Conservation (phyloP, 2,888 invertebrate genomes). For the Tigriopus californicus region DNA sequence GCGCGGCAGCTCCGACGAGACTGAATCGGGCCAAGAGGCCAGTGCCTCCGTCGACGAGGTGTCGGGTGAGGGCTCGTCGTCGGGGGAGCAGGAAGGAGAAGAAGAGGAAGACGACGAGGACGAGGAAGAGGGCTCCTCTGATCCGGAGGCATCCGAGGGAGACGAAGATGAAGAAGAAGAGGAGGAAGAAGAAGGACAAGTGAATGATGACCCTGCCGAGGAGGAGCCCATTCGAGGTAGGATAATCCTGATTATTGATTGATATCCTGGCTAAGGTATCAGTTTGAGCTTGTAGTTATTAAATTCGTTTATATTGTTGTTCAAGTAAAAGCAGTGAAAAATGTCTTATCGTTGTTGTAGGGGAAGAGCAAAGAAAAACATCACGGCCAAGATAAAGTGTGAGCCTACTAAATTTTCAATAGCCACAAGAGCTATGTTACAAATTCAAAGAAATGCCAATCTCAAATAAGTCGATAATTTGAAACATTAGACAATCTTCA, state of each 20-base stretch:
- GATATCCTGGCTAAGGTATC: too few species aligned
- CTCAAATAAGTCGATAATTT: too few species aligned
- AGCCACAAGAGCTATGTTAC: too few species aligned
- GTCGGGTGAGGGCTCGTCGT: constrained; percentile 13
- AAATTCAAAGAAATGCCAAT: too few species aligned
- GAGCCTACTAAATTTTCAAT: too few species aligned
- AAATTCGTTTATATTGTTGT: too few species aligned
- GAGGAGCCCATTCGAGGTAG: constrained; percentile 30
- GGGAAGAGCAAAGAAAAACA: too few species aligned
- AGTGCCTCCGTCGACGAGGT: constrained; percentile 17
- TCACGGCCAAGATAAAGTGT: too few species aligned
- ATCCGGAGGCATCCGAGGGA: not conserved
- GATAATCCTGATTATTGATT: constrained; percentile 20
- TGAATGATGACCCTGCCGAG: constrained; percentile 16
- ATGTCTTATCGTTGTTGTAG: too few species aligned
- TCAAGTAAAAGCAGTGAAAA: too few species aligned
- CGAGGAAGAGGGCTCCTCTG: not conserved
- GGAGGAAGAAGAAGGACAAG: constrained; percentile 16
- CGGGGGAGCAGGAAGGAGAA: constrained; percentile 16
- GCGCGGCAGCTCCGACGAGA: constrained; percentile 15
- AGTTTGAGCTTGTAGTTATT: too few species aligned
- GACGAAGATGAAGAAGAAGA: constrained; percentile 1
- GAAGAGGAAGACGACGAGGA: constrained; percentile 16
- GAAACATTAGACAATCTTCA: too few species aligned
- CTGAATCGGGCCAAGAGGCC: constrained; percentile 14